phyloP scores from a whole-genome alignment of 2,113 vertebrate genomes.

The Plectropomus leopardus region DNA sequence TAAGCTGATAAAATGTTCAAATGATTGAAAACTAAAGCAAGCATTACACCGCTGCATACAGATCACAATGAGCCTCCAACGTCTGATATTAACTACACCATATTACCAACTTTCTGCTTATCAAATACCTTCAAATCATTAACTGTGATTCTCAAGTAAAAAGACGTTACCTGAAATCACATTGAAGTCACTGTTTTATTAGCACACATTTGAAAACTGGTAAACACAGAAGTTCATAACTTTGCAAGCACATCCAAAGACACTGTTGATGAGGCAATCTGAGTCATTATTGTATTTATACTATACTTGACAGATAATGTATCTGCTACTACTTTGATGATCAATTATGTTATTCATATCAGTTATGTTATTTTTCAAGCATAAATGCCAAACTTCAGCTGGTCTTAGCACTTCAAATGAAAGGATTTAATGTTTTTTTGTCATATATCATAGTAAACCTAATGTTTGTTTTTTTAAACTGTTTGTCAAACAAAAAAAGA shows the following conservation, averaged over 20 bases:
- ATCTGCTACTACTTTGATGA: background rate
- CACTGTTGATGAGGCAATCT: too few species aligned
- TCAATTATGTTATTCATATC: background rate
- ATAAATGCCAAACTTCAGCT: background rate
- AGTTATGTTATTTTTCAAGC: background rate
- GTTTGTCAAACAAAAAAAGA: too few species aligned
- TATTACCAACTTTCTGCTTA: background rate
- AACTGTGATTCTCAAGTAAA: background rate
- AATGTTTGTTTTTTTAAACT: background rate
- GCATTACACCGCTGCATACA: background rate
- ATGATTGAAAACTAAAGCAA: slow-evolving; percentile 7
- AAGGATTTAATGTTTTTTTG: background rate
- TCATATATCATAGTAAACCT: background rate
- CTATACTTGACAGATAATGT: background rate
- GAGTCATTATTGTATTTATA: background rate
- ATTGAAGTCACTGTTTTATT: background rate
- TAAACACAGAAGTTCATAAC: background rate
- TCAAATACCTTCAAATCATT: background rate
- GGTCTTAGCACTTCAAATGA: too few species aligned
- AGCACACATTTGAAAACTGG: background rate
- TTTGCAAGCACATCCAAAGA: background rate
- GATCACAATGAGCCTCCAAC: slow-evolving; percentile 1
- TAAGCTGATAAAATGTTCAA: slow-evolving; percentile 22
- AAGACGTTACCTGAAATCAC: background rate
- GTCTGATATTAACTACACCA: background rate